Percentiles rank a stretch among this genome's conserved stretches.
Conservation (phyloP, 2,113 vertebrate genomes). For the Platysternon megacephalum region DNA sequence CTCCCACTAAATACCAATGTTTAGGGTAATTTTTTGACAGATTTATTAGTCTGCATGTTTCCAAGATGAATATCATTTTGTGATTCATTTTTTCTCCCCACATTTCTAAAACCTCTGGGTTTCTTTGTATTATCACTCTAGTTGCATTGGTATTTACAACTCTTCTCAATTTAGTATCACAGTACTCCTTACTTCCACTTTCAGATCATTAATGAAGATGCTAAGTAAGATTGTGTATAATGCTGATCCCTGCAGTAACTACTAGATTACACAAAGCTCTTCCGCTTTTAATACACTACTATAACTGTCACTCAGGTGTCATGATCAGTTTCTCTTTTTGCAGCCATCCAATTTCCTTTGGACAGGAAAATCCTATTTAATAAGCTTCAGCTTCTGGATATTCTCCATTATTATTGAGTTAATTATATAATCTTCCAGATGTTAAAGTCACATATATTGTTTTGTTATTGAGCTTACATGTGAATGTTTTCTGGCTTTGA, state of each 20-base stretch:
- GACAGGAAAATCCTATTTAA: background rate
- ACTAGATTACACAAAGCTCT: background rate
- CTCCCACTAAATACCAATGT: background rate
- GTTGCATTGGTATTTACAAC: background rate
- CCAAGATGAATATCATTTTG: background rate
- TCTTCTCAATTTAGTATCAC: background rate
- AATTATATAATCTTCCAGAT: background rate
- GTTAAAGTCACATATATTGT: background rate
- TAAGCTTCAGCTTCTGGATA: background rate
- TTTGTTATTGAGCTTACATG: background rate
- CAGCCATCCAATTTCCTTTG: background rate
- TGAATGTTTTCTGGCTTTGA: background rate
- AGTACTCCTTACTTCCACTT: background rate
- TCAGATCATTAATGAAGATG: background rate
- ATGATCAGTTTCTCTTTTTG: background rate
- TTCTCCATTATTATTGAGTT: background rate
- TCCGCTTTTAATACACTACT: background rate
- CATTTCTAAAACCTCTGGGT: background rate
- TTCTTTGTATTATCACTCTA: background rate
- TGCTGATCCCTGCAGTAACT: background rate
- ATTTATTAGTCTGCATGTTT: background rate
- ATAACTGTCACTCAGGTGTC: background rate
- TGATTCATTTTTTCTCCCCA: background rate
- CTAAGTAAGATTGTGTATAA: background rate
- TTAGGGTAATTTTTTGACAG: background rate